Conservation (phyloP, 1,140 invertebrate genomes). For the Zaprionus camerounensis region DNA sequence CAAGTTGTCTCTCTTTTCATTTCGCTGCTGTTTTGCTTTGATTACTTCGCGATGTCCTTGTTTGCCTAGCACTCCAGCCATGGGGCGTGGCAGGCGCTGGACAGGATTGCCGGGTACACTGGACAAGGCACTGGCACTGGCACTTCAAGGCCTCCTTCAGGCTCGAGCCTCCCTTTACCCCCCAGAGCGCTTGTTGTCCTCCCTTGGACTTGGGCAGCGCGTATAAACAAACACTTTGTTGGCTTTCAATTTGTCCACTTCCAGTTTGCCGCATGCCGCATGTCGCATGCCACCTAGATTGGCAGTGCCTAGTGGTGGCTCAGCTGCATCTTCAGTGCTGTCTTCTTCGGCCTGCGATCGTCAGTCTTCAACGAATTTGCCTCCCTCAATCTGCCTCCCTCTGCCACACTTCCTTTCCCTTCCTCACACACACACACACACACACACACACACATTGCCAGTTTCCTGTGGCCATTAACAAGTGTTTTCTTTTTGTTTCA, state of each 20-base stretch:
- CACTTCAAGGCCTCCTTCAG: background rate
- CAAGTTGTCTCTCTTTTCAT: conserved; percentile 3
- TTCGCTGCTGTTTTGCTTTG: conserved; percentile 38
- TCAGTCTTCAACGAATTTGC: background rate
- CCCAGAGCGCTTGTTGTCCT: background rate
- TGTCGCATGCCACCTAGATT: background rate
- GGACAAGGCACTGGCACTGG: no score
- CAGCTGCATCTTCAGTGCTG: background rate
- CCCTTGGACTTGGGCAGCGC: conserved; percentile 3
- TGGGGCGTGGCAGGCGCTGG: background rate
- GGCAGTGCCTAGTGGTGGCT: background rate
- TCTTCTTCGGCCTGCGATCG: background rate
- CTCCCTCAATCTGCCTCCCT: background rate
- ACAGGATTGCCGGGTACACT: background rate
- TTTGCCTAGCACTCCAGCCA: conserved; percentile 52
- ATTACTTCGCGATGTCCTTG: conserved; percentile 52
- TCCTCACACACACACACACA: background rate
- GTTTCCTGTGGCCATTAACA: background rate
- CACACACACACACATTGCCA: no score
- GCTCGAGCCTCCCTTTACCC: no score
- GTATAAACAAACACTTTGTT: conserved; percentile 16
- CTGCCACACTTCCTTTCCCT: background rate
- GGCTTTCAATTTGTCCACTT: conserved; percentile 14
- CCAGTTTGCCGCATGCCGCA: background rate
- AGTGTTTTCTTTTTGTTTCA: background rate